These are phyloP conservation scores for Scartelaos histophorus DNA, from an alignment of 2,113 vertebrate genomes.

Conservation along the genomic window DNA sequence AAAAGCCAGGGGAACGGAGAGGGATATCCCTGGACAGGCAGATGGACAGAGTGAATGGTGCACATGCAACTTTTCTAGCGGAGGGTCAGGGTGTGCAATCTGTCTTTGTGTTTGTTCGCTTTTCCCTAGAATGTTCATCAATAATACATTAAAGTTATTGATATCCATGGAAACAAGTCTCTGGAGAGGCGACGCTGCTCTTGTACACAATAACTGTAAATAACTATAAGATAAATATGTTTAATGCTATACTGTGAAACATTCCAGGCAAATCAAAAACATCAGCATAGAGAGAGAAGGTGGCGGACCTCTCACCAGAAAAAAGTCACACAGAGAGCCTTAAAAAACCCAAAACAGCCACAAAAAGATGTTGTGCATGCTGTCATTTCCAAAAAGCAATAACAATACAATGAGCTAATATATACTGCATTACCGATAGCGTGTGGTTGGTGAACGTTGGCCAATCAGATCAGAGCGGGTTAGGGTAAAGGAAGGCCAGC, in stretches of 20 bases:
- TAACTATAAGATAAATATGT: too few relatives aligned
- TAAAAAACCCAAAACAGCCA: not conserved
- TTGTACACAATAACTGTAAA: too few relatives aligned
- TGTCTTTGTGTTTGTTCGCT: too few relatives aligned
- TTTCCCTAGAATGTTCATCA: too few relatives aligned
- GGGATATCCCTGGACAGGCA: constrained; percentile 23
- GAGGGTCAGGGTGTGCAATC: too few relatives aligned
- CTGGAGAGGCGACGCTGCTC: too few relatives aligned
- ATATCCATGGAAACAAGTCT: too few relatives aligned
- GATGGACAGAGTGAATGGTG: constrained; percentile 9
- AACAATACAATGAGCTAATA: not conserved
- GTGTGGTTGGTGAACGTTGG: not conserved
- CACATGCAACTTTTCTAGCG: not conserved
- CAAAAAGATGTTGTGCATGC: not conserved
- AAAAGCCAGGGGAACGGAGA: constrained; percentile 44
- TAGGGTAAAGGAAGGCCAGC: not conserved
- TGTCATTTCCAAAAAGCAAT: not conserved
- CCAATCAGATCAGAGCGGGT: constrained; percentile 3
- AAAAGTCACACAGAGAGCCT: not conserved
- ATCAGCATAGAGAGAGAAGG: too few relatives aligned
- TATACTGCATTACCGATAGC: not conserved
- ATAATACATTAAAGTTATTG: too few relatives aligned
- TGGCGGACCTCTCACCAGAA: not conserved
- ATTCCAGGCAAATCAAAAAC: not conserved
- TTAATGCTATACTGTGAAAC: not conserved